Conservation (phyloP, 2,113 vertebrate genomes). For the Poicephalus meyeri region DNA sequence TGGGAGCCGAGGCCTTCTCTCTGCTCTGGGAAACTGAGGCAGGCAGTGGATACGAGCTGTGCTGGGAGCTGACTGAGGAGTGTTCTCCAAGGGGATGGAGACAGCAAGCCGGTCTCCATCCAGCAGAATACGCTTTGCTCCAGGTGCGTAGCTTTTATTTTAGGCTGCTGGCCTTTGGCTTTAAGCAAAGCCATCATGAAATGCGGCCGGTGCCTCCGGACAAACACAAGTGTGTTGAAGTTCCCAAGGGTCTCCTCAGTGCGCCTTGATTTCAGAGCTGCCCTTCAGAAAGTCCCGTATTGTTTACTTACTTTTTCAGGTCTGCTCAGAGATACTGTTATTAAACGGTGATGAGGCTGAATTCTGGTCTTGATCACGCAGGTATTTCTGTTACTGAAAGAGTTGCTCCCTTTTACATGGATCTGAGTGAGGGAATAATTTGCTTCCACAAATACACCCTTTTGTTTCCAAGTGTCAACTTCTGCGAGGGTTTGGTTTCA, state of each 20-base stretch:
- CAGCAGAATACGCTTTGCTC: rapidly evolving
- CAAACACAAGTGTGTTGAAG: rapidly evolving
- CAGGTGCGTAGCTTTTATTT: not conserved
- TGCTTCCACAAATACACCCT: not conserved
- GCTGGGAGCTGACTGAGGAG: not conserved
- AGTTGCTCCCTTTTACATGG: rapidly evolving
- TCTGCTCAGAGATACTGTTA: rapidly evolving
- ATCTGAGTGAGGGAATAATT: not conserved
- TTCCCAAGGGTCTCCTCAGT: rapidly evolving
- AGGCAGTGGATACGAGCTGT: rapidly evolving
- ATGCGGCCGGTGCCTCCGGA: not conserved
- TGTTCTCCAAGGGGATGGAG: not conserved
- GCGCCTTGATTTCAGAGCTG: not conserved
- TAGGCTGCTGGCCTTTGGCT: not conserved
- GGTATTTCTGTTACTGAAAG: not conserved
- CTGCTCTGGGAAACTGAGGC: not conserved
- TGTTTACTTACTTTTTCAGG: rapidly evolving
- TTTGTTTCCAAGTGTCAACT: not conserved
- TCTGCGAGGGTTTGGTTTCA: not conserved
- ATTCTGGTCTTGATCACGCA: not conserved
- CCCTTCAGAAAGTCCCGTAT: rapidly evolving
- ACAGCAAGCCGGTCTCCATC: not conserved
- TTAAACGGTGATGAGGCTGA: not conserved
- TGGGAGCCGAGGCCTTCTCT: not conserved
- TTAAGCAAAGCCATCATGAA: rapidly evolving